A percentile compares a stretch with the other conserved stretches of the same genome.
phyloP scores from a whole-genome alignment of 2,113 vertebrate genomes.

The Rhabdornis inornatus region DNA sequence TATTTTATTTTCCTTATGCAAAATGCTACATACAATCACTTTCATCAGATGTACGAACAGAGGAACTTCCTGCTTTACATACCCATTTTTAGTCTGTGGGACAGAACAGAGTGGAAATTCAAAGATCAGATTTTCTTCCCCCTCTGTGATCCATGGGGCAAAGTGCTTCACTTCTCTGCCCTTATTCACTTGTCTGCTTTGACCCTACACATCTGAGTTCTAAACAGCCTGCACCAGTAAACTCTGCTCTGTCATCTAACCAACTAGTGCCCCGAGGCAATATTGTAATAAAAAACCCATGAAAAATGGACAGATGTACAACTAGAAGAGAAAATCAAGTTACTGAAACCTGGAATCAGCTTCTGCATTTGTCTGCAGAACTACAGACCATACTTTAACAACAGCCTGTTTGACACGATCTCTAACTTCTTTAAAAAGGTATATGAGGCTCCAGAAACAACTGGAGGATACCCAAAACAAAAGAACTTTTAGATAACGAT shows the following conservation, averaged over 20 bases:
- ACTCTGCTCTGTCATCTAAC: background rate
- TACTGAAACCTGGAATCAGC: background rate
- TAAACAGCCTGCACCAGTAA: background rate
- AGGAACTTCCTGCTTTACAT: background rate
- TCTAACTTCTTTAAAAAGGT: background rate
- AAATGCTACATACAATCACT: background rate
- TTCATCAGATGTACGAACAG: background rate
- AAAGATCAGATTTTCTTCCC: background rate
- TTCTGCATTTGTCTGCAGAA: background rate
- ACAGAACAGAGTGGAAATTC: background rate
- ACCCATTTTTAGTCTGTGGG: background rate
- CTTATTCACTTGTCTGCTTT: background rate
- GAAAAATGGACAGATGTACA: background rate
- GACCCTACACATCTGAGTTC: background rate
- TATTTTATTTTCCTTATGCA: background rate
- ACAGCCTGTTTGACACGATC: background rate
- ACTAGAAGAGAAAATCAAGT: background rate
- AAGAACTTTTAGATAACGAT: conserved; percentile 66
- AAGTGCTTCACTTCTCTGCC: background rate
- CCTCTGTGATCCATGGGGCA: background rate
- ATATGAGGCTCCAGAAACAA: conserved; percentile 34
- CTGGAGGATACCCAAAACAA: conserved; percentile 42
- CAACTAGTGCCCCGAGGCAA: background rate
- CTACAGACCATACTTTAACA: background rate
- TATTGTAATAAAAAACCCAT: background rate